phyloP scores from a whole-genome alignment of 1,140 invertebrate species.

The Drosophila persimilis region DNA sequence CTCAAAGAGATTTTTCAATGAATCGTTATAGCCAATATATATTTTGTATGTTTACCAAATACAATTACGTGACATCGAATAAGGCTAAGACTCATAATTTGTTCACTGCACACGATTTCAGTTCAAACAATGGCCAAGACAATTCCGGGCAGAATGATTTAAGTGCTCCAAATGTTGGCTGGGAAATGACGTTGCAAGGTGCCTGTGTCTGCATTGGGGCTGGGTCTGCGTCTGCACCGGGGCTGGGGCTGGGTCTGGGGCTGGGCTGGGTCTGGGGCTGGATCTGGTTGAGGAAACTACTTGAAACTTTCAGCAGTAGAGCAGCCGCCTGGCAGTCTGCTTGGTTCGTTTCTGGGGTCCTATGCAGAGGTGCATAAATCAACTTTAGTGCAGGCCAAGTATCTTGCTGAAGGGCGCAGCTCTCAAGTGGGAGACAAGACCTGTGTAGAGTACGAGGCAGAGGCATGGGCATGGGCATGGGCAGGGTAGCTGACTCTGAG shows the following conservation, averaged over 20 bases:
- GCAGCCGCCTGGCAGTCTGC: constrained; percentile 56
- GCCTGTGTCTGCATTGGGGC: background rate
- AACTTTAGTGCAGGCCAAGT: constrained; percentile 67
- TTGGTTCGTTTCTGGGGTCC: constrained; percentile 33
- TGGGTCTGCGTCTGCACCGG: too few relatives aligned
- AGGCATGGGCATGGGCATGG: too few relatives aligned
- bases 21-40: constrained; percentile 29
- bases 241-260: too few relatives aligned
- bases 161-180: background rate
- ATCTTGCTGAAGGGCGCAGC: constrained; percentile 61
- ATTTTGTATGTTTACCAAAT: constrained; percentile 35
- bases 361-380: constrained; percentile 60
- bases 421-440: constrained; percentile 45
- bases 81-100: constrained; percentile 27
- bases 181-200: too few relatives aligned
- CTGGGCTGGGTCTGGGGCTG: background rate
- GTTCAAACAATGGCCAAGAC: constrained; percentile 20
- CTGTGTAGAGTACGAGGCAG: background rate
- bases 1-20: constrained; percentile 42
- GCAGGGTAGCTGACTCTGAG: constrained; percentile 13
- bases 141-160: background rate
- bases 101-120: constrained; percentile 25
- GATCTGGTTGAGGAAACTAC: constrained; percentile 28
- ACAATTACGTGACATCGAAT: constrained; percentile 25
- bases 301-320: constrained; percentile 60